Base-by-base conservation (phyloP, 2,797 vertebrate genomes). In the Phaenicophaeus curvirostris region DNA sequence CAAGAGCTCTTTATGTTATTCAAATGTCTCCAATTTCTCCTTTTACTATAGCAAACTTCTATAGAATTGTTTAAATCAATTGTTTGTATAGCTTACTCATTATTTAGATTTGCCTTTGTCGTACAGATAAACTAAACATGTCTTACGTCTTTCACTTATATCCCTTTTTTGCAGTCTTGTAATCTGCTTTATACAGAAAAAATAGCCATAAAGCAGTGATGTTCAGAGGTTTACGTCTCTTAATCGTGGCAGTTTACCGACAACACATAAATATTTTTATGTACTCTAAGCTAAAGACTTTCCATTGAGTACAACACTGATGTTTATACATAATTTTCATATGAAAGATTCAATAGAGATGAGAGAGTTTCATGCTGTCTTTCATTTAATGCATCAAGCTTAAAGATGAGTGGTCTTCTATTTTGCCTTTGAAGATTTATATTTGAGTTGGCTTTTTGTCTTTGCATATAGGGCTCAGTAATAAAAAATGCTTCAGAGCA, bases 211-310 rank as follows among this genome's bases (percentile, higher is more conserved):
- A 89, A 91, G 27, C 11, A 84, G 50, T 41, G 30, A 65, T 33
- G 30, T 68, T 82, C 39, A 86, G 53, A 68, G 37, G 25, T 82
- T 90, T n/a, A n/a, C n/a, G n/a, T n/a, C n/a, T n/a, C n/a, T n/a
- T n/a, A n/a, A n/a, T n/a, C n/a, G n/a, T n/a, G n/a, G n/a, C n/a
- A n/a, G n/a, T n/a, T n/a, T 91, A 71, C 27, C 31, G 80, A 31
- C 14, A 94, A 53, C 27, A 85, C 18, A 89, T 94, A 89, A 82
- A 94, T 95, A 93, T 88, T 89, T 78, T 86, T 86, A 35, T 57
- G 53, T 63, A 57, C 28, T 75, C 12, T n/a, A 48, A 61, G 25
- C 11, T 48, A 48, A 87, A 89, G 71, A 57, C 24, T 87, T 87
- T 84, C 54, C 59, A 88, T 25, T 91, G 44, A 87, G 91, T 65